Evolutionary conservation across 2,797 vertebrate species (phyloP).

Genomic region (Chromis chromis): DNA sequence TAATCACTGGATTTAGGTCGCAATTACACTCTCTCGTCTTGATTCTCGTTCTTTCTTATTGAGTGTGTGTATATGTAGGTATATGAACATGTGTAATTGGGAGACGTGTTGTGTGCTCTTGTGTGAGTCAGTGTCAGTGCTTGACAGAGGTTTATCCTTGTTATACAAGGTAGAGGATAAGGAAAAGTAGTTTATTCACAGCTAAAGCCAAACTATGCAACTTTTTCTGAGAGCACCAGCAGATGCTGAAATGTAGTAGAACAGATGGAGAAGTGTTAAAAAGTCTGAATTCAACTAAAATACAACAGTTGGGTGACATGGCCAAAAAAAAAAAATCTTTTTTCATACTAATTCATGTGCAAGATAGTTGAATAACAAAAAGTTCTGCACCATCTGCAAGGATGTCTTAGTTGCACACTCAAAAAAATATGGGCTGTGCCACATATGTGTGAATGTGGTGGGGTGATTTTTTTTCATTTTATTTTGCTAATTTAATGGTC

Average conservation of each 20-base stretch:
- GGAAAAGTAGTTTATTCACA: slow-evolving; percentile 8
- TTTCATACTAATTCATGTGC: too few relatives aligned
- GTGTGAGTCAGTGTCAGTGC: neutral
- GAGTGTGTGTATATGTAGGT: slow-evolving; percentile 26
- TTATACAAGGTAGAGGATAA: slow-evolving; percentile 3
- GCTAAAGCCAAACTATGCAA: neutral
- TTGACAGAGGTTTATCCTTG: slow-evolving; percentile 15
- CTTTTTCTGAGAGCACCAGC: neutral
- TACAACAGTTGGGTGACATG: too few relatives aligned
- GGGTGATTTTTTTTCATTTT: too few relatives aligned
- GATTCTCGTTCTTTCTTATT: slow-evolving; percentile 49
- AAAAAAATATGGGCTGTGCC: too few relatives aligned
- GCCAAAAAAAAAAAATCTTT: too few relatives aligned
- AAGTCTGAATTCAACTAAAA: too few relatives aligned
- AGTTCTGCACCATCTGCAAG: too few relatives aligned
- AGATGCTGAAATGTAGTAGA: too few relatives aligned
- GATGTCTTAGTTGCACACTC: neutral
- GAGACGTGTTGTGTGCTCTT: neutral
- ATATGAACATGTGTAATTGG: slow-evolving; percentile 46
- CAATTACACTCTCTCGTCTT: slow-evolving; percentile 64
- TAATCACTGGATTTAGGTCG: slow-evolving; percentile 67
- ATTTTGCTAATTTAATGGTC: too few relatives aligned
- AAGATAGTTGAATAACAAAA: too few relatives aligned
- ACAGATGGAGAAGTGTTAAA: too few relatives aligned
- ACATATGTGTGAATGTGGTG: too few relatives aligned